Evolutionary conservation across 2,797 vertebrate species (phyloP), one percentile per base, ranked within the genome.

Genomic region (Cygnus olor): DNA sequence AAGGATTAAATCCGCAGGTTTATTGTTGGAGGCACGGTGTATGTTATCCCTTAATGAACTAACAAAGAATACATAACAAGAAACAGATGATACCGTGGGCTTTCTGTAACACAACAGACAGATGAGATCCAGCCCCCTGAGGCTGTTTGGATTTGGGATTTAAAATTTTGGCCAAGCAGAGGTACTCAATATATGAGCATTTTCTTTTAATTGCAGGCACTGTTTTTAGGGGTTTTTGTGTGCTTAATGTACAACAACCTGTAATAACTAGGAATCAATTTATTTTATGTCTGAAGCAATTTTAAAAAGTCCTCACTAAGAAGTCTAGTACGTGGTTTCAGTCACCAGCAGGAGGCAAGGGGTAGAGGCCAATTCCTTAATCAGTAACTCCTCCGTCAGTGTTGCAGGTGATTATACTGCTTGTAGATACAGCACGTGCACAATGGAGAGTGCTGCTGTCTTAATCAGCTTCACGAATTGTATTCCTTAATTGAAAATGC

Each of bases 401-500:
- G 15, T 8, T 80, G 16, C n/a, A 81, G 58, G 44, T 71, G 47
- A 34, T 58, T 58, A 24, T 14, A 72, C 28, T 66, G 51, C 44
- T 82, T 57, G 34, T 32, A 88, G 53, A 74, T 78, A 0, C 2
- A 93, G 61, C 53, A 49, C 0, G 1, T 81, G 78, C 85, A 76
- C 69, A 88, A 49, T 9, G 24, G 68, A 93, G 71, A 85, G 56
- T 89, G 71, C 88, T 92, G 77, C 78, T 97, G 64, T 53, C 76
- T 92, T 47, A 51, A 73, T 86, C 91, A 94, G 90, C 40, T 79
- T 69, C 24, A 40, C 10, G 34, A 49, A 66, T 72, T 80, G 69
- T 92, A 47, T 82, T 69, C 16, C 36, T 91, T 96, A 95, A 89
- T 93, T 95, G 90, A 69, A 96, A 97, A 95, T 93, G 89, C 64